Evolutionary conservation across 2,113 vertebrate genomes (phyloP), one percentile per base, ranked within the genome.

Genomic region (Polypterus senegalus): DNA sequence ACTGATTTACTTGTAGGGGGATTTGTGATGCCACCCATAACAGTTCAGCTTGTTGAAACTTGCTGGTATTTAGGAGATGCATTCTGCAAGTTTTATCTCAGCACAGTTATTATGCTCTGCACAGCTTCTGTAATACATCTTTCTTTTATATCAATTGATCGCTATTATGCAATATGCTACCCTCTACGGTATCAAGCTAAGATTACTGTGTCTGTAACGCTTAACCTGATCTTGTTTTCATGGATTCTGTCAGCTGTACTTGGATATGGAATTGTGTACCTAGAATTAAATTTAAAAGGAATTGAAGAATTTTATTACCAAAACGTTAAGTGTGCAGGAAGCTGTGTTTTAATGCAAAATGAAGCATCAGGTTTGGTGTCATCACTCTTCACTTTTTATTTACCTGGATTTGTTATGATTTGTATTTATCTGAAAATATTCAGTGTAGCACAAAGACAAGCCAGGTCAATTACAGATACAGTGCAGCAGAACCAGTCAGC

Each of bases 21-120:
- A 46, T 59, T 89, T n/a, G 65, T 90, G 62, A 88, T 92, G 88
- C 87, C 90, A 5, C 83, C 78, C 11, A 89, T 84, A 58, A 87
- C 89, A 85, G 78, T 89, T 55, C 81, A 82, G 51, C 89, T 85
- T 1, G 72, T 86, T 47, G 89, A 91, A 58, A 73, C 77, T 10
- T 85, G 81, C 60, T 91, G 89, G 89, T 84, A 87, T 67, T 90
- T 91, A 57, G 89, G 89, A 7, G 69, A 87, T 3, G 6, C 76
- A 49, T 82, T 91, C 67, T 92, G 89, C 75, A 86, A 88, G 73
- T 69, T 91, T 60, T 88, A 92, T 57, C 82, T 79, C 0, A 83
- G 85, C 60, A 66, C 1, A 0, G 87, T 91, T 45, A 77, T 89
- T 11, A 86, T 83, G 73, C 65, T 92, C 54, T 86, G 86, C 63